Evolutionary conservation across 2,113 vertebrate species (phyloP).

Genomic region (Tachuris rubrigastra): DNA sequence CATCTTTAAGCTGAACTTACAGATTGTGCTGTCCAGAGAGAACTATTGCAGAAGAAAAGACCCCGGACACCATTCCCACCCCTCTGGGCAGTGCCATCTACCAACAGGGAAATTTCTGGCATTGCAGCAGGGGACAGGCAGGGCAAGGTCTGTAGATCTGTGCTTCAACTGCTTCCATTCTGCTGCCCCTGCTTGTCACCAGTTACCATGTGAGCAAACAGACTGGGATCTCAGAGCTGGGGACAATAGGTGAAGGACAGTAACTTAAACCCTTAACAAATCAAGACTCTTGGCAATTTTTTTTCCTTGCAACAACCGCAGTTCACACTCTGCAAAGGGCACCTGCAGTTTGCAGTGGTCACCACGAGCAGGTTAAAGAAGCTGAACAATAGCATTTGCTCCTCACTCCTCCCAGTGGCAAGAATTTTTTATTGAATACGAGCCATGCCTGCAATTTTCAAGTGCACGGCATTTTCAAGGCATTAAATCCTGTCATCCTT

Average conservation of each 20-base stretch:
- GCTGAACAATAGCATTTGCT: background rate
- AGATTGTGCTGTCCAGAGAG: background rate
- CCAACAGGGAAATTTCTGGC: background rate
- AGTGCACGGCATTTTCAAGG: background rate
- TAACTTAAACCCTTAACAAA: background rate
- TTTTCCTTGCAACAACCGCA: background rate
- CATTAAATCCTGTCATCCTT: background rate
- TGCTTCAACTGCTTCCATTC: background rate
- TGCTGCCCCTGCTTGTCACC: background rate
- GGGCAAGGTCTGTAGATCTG: background rate
- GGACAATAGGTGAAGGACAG: background rate
- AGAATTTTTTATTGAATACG: background rate
- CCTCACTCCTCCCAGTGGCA: background rate
- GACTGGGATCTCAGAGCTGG: background rate
- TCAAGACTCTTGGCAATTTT: background rate
- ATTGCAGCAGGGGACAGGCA: background rate
- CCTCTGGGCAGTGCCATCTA: background rate
- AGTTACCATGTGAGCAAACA: background rate
- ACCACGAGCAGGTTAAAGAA: background rate
- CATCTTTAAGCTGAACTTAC: background rate
- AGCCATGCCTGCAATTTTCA: background rate
- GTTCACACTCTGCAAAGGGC: background rate
- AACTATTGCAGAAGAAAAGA: background rate
- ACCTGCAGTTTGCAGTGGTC: background rate
- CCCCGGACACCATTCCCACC: accelerated